Evolutionary conservation across 2,113 vertebrate genomes (phyloP).

Genomic region (Psittacus erithacus): DNA sequence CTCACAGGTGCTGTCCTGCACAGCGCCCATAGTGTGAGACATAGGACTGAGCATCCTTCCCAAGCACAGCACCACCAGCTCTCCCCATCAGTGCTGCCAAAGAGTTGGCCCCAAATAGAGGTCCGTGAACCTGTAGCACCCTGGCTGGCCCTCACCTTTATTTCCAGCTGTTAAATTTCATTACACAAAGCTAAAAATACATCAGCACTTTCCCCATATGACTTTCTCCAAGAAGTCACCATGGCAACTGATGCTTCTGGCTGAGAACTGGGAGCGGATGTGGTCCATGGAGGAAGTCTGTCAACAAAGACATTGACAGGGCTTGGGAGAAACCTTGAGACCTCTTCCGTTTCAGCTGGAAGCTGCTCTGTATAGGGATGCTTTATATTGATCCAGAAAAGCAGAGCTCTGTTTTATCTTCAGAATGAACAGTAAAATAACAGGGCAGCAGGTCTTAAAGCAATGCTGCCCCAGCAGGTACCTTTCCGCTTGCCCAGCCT

Average conservation of each 20-base stretch:
- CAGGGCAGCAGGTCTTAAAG: fast-evolving
- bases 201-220: slow-evolving; percentile 34
- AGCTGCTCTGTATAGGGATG: not conserved
- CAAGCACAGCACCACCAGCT: not conserved
- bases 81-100: not conserved
- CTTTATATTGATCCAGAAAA: not conserved
- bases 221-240: slow-evolving; percentile 9
- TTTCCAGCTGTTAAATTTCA: slow-evolving; percentile 43
- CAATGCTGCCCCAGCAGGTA: not conserved
- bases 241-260: slow-evolving; percentile 55
- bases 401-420: not conserved
- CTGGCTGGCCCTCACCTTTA: slow-evolving; percentile 7
- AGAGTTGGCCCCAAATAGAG: fast-evolving
- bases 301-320: not conserved
- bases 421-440: not conserved
- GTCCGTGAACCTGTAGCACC: not conserved
- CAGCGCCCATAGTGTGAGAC: not conserved
- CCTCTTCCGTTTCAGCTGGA: not conserved
- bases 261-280: not conserved
- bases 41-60: not conserved
- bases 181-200: slow-evolving; percentile 59
- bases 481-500: not conserved
- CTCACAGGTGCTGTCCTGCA: not conserved
- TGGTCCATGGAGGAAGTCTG: not conserved
- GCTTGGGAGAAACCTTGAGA: not conserved